Conservation (phyloP, 2,113 vertebrate species). For the Tragelaphus imberbis region DNA sequence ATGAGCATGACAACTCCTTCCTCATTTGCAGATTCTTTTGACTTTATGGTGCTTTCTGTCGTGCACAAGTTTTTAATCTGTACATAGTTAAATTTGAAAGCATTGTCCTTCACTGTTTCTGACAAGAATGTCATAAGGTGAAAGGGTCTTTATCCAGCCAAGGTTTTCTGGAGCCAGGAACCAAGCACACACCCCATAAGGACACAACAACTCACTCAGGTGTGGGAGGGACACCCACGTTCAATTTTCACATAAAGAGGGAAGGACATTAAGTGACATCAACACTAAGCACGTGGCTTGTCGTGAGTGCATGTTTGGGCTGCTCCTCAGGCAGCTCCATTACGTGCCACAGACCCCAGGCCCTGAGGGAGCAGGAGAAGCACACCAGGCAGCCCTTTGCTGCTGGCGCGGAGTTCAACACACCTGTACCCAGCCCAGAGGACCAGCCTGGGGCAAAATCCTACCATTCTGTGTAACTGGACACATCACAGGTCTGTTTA, state of each 20-base stretch:
- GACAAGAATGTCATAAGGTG: neutral
- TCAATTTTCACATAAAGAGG: fast-evolving
- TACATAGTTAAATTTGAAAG: neutral
- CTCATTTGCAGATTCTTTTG: neutral
- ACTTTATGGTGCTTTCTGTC: neutral
- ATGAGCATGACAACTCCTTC: neutral
- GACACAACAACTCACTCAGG: neutral
- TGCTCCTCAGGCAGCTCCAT: neutral
- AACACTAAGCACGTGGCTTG: neutral
- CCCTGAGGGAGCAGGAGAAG: neutral
- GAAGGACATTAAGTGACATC: neutral
- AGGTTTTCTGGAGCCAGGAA: neutral
- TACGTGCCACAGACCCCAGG: neutral
- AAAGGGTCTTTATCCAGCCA: neutral
- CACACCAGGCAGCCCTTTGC: neutral
- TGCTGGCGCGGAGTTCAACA: too few relatives aligned
- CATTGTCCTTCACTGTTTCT: neutral
- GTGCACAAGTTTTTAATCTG: fast-evolving
- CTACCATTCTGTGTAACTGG: neutral
- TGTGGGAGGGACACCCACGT: neutral
- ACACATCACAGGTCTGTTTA: neutral
- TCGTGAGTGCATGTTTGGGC: neutral
- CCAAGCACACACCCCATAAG: too few relatives aligned
- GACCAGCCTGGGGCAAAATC: neutral
- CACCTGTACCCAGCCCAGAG: neutral